A percentile compares a stretch with the other conserved stretches of the same genome.
These are phyloP conservation scores for Leucoma salicis DNA, from an alignment of 2,888 invertebrate species.

Conservation along the genomic window DNA sequence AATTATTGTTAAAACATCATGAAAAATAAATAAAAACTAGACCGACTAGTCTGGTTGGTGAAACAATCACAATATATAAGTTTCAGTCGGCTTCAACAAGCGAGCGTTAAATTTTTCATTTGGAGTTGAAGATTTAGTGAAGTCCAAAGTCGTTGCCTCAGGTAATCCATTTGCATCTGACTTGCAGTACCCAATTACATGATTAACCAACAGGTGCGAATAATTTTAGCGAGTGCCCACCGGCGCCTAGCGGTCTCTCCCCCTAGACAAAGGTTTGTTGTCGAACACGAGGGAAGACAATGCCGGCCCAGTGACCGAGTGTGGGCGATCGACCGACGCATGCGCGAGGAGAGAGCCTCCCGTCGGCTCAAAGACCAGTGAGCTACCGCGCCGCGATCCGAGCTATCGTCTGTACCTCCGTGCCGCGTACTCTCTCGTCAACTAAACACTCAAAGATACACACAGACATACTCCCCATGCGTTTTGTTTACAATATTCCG, in stretches of 20 bases:
- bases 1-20: no score
- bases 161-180: background rate
- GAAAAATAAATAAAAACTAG: no score
- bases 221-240: conserved; percentile 47
- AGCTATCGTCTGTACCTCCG: conserved; percentile 26
- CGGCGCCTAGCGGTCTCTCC: conserved; percentile 74
- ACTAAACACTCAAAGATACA: conserved; percentile 21
- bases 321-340: conserved; percentile 75
- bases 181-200: conserved; percentile 15
- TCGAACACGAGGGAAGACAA: conserved; percentile 53
- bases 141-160: no score
- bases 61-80: no score
- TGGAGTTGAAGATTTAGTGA: no score
- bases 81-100: no score
- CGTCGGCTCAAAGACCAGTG: conserved; percentile 37
- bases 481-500: conserved; percentile 37
- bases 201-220: conserved; percentile 64
- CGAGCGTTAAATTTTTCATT: no score
- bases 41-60: no score
- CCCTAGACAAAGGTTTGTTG: conserved; percentile 75
- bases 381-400: conserved; percentile 49
- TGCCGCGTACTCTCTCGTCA: conserved; percentile 23
- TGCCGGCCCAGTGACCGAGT: conserved; percentile 78
- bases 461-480: conserved; percentile 25
- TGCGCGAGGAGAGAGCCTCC: conserved; percentile 51